Evolutionary conservation across 2,888 invertebrate species (phyloP).

Genomic region (Barypeithes pellucidus): DNA sequence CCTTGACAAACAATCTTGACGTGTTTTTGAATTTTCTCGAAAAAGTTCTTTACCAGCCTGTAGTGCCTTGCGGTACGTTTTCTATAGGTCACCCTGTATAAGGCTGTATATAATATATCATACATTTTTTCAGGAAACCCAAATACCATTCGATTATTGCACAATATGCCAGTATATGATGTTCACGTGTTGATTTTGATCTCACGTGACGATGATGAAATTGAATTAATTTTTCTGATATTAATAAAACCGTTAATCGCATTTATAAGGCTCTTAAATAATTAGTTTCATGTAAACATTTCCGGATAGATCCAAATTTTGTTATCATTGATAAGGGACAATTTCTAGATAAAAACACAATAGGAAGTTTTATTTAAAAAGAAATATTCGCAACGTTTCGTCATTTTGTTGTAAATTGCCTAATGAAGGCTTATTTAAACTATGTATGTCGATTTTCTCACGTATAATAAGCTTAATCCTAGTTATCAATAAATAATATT

Average conservation of each 20-base stretch:
- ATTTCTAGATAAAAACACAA: not conserved
- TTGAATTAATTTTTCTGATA: not conserved
- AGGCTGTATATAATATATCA: no score
- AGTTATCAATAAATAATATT: no score
- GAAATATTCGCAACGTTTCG: not conserved
- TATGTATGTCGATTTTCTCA: no score
- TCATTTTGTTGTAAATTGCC: no score
- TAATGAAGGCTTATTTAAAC: no score
- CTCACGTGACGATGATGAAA: not conserved
- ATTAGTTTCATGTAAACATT: slow-evolving; percentile 3
- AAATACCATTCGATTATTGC: not conserved
- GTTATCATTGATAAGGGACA: not conserved
- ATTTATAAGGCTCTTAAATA: slow-evolving; percentile 1
- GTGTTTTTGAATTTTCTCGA: no score
- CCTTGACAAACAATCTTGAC: no score
- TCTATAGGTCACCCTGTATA: no score
- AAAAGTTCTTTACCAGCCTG: no score
- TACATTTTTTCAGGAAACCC: no score
- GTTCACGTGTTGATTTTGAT: not conserved
- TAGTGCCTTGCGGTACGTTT: no score
- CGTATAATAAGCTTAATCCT: no score
- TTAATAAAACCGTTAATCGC: not conserved
- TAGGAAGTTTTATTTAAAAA: not conserved
- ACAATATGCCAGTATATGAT: not conserved
- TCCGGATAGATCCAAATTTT: slow-evolving; percentile 7